phyloP scores from a whole-genome alignment of 2,113 vertebrate genomes.

The Anguilla rostrata region DNA sequence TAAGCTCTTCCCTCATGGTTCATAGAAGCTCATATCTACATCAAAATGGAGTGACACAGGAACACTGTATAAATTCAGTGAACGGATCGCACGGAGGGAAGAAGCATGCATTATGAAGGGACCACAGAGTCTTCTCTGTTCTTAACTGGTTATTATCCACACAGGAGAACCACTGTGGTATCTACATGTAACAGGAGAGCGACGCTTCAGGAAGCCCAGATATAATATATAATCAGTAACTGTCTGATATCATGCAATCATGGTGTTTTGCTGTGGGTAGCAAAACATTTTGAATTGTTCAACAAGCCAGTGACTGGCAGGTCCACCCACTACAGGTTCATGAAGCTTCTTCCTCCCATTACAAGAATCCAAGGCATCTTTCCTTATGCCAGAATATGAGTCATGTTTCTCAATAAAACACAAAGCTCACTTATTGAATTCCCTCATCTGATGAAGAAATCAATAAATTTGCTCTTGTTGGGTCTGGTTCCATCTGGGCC shows the following conservation, averaged over 20 bases:
- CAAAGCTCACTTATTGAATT: not conserved
- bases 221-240: not conserved
- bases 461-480: not conserved
- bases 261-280: not conserved
- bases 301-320: not conserved
- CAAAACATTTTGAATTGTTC: not conserved
- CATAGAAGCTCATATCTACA: too few relatives aligned
- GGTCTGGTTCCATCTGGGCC: not conserved
- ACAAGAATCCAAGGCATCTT: not conserved
- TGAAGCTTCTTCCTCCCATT: not conserved
- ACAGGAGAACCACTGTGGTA: not conserved
- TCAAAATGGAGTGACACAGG: not conserved
- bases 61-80: not conserved
- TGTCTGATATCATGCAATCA: not conserved
- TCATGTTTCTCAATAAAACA: not conserved
- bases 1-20: too few relatives aligned
- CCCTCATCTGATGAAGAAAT: not conserved
- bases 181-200: not conserved
- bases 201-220: not conserved
- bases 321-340: not conserved
- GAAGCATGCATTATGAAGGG: not conserved
- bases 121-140: not conserved
- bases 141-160: not conserved
- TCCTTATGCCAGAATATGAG: not conserved
- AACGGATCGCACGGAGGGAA: not conserved